Conservation (phyloP, 2,888 invertebrate species). For the Drosophila pegasa region DNA sequence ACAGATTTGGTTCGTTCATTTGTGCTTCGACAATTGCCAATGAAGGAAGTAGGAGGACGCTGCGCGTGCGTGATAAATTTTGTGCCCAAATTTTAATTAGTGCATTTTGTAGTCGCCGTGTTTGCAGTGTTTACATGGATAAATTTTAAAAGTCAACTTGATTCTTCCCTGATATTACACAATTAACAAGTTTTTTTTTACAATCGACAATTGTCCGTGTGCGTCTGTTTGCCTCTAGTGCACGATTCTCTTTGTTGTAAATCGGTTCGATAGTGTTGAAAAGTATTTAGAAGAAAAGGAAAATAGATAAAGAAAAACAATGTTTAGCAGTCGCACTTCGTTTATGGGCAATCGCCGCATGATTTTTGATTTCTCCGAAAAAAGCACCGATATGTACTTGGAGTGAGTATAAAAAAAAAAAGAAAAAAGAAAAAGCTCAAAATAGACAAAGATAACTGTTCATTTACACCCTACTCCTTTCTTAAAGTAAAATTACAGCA, state of each 20-base stretch:
- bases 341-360: constrained; percentile 83
- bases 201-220: constrained; percentile 57
- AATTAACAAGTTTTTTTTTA: constrained; percentile 30
- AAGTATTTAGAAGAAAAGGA: constrained; percentile 22
- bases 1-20: constrained; percentile 72
- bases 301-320: constrained; percentile 53
- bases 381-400: constrained; percentile 80
- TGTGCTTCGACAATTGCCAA: constrained; percentile 78
- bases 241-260: constrained; percentile 61
- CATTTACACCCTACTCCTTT: background rate
- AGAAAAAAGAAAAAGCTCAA: background rate
- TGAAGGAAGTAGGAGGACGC: constrained; percentile 64
- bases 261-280: constrained; percentile 61
- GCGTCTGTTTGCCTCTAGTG: constrained; percentile 52
- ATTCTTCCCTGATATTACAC: constrained; percentile 14
- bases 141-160: constrained; percentile 43
- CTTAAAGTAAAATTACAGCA: background rate
- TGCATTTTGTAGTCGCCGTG: constrained; percentile 63
- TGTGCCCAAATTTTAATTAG: constrained; percentile 70
- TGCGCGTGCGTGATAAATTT: constrained; percentile 67
- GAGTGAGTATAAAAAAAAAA: constrained; percentile 79
- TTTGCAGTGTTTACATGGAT: constrained; percentile 61
- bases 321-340: constrained; percentile 77
- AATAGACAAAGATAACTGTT: background rate
- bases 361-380: constrained; percentile 84